phyloP scores from a whole-genome alignment of 2,797 vertebrate genomes.

The Gobionotothen gibberifrons region DNA sequence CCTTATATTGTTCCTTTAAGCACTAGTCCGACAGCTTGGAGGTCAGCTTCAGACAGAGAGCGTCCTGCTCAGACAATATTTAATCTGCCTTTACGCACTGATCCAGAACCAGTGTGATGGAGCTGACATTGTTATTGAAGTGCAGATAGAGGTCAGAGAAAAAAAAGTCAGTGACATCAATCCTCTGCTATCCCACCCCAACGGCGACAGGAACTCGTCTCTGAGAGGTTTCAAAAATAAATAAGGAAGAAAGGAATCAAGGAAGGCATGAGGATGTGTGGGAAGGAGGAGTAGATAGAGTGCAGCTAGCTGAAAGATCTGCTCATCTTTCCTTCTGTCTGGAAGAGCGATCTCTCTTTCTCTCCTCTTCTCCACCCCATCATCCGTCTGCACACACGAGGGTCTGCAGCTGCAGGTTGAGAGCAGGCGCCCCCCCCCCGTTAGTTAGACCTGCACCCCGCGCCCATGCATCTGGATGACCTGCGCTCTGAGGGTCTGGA shows the following conservation, averaged over 20 bases:
- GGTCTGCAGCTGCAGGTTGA: conserved; percentile 33
- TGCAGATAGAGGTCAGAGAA: conserved; percentile 60
- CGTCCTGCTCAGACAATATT: conserved; percentile 10
- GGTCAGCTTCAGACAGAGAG: conserved; percentile 26
- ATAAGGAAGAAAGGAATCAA: conserved; percentile 57
- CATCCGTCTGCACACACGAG: conserved; percentile 35
- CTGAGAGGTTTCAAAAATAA: conserved; percentile 13
- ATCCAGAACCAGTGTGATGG: conserved; percentile 37
- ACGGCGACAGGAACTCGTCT: conserved; percentile 16
- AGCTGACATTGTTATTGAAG: conserved; percentile 38
- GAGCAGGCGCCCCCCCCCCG: background rate
- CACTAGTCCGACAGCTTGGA: conserved; percentile 18
- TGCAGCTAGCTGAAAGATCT: conserved; percentile 32
- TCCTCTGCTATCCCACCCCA: conserved; percentile 44
- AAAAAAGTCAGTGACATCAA: conserved; percentile 57
- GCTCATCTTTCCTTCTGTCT: conserved; percentile 44
- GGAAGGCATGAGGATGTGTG: conserved; percentile 62
- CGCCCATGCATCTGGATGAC: conserved; percentile 95
- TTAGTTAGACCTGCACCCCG: conserved; percentile 91
- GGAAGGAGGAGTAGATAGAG: conserved; percentile 54
- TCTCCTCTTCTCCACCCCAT: conserved; percentile 25
- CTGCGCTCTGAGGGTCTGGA: conserved; percentile 91
- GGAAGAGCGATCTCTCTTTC: conserved; percentile 49
- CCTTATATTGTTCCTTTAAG: conserved; percentile 34
- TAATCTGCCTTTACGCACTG: conserved; percentile 26